Percentiles rank a stretch among this genome's conserved stretches.
phyloP scores from a whole-genome alignment of 1,140 invertebrate genomes.

The Aradophagus sp. region DNA sequence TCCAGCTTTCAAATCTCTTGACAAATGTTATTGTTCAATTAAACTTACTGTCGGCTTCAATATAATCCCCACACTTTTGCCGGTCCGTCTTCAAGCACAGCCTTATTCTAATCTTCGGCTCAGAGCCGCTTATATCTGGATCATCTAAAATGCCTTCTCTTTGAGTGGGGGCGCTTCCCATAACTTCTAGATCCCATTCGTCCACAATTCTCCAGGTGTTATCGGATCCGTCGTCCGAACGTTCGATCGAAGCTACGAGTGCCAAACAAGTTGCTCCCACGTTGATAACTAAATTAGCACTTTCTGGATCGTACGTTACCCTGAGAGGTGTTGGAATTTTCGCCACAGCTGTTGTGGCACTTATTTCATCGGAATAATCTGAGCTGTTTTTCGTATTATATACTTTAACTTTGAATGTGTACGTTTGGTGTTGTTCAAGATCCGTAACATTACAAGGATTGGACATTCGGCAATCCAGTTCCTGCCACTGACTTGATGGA shows the following conservation, averaged over 20 bases:
- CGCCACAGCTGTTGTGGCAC: constrained; percentile 86
- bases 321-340: constrained; percentile 86
- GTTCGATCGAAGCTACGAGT: constrained; percentile 83
- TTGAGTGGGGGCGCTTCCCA: constrained; percentile 80
- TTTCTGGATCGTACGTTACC: constrained; percentile 87
- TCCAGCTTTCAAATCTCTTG: neutral
- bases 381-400: constrained; percentile 89
- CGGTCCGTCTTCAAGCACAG: constrained; percentile 85
- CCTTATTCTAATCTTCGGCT: constrained; percentile 83
- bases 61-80: constrained; percentile 88
- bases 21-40: neutral
- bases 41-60: constrained; percentile 87
- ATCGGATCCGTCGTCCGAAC: constrained; percentile 75
- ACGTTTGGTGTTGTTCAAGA: constrained; percentile 88
- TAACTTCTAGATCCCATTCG: constrained; percentile 80
- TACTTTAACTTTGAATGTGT: constrained; percentile 89
- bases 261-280: constrained; percentile 84
- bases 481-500: constrained; percentile 81
- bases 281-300: constrained; percentile 83
- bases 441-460: constrained; percentile 91
- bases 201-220: constrained; percentile 83
- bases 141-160: constrained; percentile 81
- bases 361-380: constrained; percentile 87
- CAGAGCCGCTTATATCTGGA: constrained; percentile 71
- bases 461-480: constrained; percentile 86